Percentiles rank a stretch among this genome's conserved stretches.
Evolutionary conservation across 2,113 vertebrate genomes (phyloP).

Genomic region (Ptilonorhynchus violaceus): DNA sequence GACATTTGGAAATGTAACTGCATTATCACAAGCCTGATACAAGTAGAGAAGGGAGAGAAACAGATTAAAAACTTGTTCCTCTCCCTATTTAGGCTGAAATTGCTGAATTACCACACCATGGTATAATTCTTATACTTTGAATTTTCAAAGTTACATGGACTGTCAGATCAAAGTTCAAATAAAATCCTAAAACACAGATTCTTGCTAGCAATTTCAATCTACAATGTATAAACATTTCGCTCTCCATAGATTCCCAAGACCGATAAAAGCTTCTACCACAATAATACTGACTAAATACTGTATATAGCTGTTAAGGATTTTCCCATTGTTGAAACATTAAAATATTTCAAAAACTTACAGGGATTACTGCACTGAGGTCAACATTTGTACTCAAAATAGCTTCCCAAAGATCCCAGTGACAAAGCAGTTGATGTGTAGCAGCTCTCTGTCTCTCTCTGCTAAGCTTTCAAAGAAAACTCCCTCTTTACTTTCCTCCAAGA

Average conservation of each 20-base stretch:
- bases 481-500: background rate
- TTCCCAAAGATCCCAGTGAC: background rate
- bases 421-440: background rate
- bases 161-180: background rate
- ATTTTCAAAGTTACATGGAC: background rate
- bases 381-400: background rate
- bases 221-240: background rate
- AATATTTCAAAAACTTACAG: background rate
- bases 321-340: background rate
- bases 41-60: background rate
- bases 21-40: background rate
- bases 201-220: background rate
- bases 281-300: background rate
- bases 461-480: background rate
- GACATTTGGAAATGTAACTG: background rate
- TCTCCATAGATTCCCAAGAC: background rate
- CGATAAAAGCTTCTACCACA: background rate
- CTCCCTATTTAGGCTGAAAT: background rate
- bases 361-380: background rate
- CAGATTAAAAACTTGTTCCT: background rate
- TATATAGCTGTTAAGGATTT: background rate
- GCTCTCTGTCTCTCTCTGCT: background rate
- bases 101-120: background rate
- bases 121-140: background rate
- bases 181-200: background rate